Conservation (phyloP, 2,888 invertebrate species). For the Drosophila nr. perissopoda region DNA sequence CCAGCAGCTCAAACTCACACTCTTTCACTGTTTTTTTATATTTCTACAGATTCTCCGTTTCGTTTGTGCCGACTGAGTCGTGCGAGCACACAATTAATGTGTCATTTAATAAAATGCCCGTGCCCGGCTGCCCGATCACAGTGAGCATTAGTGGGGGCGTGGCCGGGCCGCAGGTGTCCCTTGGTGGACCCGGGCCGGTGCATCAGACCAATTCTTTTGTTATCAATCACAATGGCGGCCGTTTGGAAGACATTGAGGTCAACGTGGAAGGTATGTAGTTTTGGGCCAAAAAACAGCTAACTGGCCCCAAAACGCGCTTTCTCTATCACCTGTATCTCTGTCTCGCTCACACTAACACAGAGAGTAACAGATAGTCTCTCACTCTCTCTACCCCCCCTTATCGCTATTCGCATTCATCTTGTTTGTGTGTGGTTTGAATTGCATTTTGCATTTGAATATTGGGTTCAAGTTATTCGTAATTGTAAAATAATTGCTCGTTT, state of each 20-base stretch:
- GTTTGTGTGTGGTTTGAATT: slow-evolving; percentile 35
- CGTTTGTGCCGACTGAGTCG: slow-evolving; percentile 97
- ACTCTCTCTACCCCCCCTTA: slow-evolving; percentile 9
- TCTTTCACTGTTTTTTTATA: neutral
- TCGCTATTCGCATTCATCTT: slow-evolving; percentile 31
- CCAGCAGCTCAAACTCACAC: neutral
- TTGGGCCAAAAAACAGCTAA: slow-evolving; percentile 8
- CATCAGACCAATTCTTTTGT: slow-evolving; percentile 90
- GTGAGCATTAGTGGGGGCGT: slow-evolving; percentile 90
- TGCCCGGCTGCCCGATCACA: slow-evolving; percentile 95
- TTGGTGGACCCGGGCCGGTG: slow-evolving; percentile 90
- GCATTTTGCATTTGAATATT: slow-evolving; percentile 36
- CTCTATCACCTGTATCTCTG: slow-evolving; percentile 6
- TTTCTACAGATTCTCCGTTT: slow-evolving; percentile 94
- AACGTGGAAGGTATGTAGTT: slow-evolving; percentile 94
- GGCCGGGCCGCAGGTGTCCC: slow-evolving; percentile 89
- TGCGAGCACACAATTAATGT: slow-evolving; percentile 98
- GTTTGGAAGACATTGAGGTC: slow-evolving; percentile 97
- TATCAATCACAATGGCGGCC: slow-evolving; percentile 93
- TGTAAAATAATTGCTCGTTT: slow-evolving; percentile 70
- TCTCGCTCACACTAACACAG: slow-evolving; percentile 26
- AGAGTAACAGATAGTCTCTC: slow-evolving; percentile 1
- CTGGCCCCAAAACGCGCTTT: slow-evolving; percentile 15
- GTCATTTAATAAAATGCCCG: slow-evolving; percentile 96
- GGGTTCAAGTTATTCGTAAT: slow-evolving; percentile 61